Conservation (phyloP, 2,797 vertebrate genomes). For the Mormyrops attenuatus region DNA sequence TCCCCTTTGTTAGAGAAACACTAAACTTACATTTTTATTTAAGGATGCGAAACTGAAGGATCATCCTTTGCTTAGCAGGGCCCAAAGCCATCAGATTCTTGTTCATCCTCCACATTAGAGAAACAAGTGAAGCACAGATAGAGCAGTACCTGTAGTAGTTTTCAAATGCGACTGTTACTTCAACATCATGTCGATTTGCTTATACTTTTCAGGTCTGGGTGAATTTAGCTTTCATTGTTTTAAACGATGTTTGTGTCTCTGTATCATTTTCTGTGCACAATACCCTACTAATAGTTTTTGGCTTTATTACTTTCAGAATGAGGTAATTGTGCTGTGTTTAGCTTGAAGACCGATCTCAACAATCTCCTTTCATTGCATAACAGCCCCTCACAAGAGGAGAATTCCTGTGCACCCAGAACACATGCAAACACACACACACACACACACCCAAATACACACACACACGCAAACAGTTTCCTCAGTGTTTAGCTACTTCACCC, state of each 20-base stretch:
- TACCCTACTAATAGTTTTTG: not conserved
- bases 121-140: not conserved
- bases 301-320: constrained; percentile 14
- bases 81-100: not conserved
- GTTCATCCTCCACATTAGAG: not conserved
- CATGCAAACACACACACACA: not conserved
- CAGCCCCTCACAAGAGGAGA: not conserved
- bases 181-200: not conserved
- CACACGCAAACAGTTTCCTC: not conserved
- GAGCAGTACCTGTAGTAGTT: not conserved
- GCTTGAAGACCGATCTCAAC: not conserved
- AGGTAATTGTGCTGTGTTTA: constrained; percentile 21
- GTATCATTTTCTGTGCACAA: not conserved
- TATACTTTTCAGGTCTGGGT: not conserved
- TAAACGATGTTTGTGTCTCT: not conserved
- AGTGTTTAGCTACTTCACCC: not conserved
- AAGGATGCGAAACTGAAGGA: not conserved
- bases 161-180: not conserved
- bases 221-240: not conserved
- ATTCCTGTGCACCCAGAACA: not conserved
- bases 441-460: not conserved
- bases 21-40: not conserved
- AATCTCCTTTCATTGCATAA: constrained; percentile 19
- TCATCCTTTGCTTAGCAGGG: not conserved
- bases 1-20: not conserved